Evolutionary conservation across 2,797 vertebrate genomes (phyloP), one percentile per base, ranked within the genome.

Genomic region (Xiphorhynchus erythropygius): DNA sequence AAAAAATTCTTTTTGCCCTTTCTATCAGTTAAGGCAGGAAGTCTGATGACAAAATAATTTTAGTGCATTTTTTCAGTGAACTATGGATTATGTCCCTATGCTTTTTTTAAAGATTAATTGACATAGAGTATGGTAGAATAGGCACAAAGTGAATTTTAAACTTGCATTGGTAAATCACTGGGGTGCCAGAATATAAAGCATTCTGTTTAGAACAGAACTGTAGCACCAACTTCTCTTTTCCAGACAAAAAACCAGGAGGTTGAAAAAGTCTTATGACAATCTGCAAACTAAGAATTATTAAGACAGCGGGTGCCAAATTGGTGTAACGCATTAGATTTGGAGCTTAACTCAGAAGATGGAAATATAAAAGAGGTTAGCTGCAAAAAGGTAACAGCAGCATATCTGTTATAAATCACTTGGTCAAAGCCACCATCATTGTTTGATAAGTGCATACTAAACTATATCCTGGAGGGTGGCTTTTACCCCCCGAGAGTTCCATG

Each of bases 361-460:
- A 82, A 56, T 9, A n/a, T 42, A 18, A 77, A 73, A 65, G 14
- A 22, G 4, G 6, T 27, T 27, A 52, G 8, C 25, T 87, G 37
- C 28, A 74, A 52, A 89, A 74, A 21, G 62, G 62, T 14, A 47
- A 27, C 44, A 77, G 42, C 49, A 95, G 8, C 25, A 23, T 5
- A 22, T n/a, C 35, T 57, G n/a, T 27, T n/a, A n/a, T 57, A 37
- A 53, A n/a, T 50, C 47, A 63, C 19, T 35, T 57, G 30, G 27
- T 39, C 11, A 65, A 6, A n/a, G 73, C n/a, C 5, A 7, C 27
- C 53, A 3, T 24, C 4, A 0, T 1, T 18, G 11, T 67, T 74
- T 35, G 39, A 22, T 12, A 21, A 44, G 13, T 13, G 18, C 44
- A 41, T 23, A 33, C 8, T 78, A 68, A 86, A n/a, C 24, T 25